Evolutionary conservation across 2,113 vertebrate genomes (phyloP).

Genomic region (Channa maculata): DNA sequence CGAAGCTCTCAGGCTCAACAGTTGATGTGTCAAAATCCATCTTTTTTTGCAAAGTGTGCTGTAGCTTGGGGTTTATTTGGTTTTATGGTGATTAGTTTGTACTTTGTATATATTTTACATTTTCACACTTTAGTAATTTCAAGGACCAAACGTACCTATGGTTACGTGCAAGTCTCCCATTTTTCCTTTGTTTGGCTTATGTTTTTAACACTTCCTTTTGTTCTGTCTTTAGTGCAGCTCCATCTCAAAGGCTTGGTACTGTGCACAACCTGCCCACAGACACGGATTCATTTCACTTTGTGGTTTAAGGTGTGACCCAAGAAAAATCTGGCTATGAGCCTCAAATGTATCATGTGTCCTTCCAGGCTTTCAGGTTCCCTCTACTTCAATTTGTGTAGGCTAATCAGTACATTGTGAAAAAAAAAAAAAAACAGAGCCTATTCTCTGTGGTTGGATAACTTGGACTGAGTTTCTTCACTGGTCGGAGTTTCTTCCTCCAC

Average conservation of each 20-base stretch:
- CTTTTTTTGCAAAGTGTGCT: background rate
- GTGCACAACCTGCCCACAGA: slow-evolving; percentile 32
- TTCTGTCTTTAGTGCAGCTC: slow-evolving; percentile 31
- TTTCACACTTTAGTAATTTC: slow-evolving; percentile 15
- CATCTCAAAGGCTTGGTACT: slow-evolving; percentile 42
- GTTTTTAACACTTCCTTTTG: slow-evolving; percentile 50
- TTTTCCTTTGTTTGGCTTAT: slow-evolving; percentile 48
- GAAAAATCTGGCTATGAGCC: slow-evolving; percentile 16
- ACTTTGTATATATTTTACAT: slow-evolving; percentile 12
- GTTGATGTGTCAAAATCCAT: slow-evolving; percentile 15
- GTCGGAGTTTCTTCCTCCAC: slow-evolving; percentile 49
- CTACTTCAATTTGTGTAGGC: background rate
- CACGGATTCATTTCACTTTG: slow-evolving; percentile 47
- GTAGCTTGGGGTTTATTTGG: slow-evolving; percentile 2
- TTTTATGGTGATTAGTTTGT: slow-evolving; percentile 15
- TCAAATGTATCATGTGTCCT: background rate
- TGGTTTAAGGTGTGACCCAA: background rate
- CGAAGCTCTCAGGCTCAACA: background rate
- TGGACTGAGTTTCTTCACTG: slow-evolving; percentile 31
- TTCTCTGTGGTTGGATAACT: slow-evolving; percentile 30
- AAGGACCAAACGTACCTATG: slow-evolving; percentile 14
- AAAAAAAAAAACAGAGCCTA: slow-evolving; percentile 10
- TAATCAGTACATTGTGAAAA: slow-evolving; percentile 7
- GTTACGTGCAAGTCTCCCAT: slow-evolving; percentile 34
- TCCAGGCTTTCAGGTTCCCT: background rate